Percentiles rank a stretch among this genome's conserved stretches.
These are phyloP conservation scores for Apoderus coryli DNA, from an alignment of 2,888 invertebrate species.

Conservation along the genomic window DNA sequence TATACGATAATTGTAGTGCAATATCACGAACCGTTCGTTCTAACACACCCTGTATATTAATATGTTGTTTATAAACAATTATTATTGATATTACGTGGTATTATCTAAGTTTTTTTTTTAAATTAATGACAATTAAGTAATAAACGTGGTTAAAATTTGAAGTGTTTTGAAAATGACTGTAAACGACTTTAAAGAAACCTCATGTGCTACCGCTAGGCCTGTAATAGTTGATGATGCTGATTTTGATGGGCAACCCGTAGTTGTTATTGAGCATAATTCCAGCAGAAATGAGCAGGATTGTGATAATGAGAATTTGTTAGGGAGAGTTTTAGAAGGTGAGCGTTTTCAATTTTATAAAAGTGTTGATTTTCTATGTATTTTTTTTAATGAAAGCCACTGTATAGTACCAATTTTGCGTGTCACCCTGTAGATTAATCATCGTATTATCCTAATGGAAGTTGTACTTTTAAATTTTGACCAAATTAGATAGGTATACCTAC, in stretches of 20 bases:
- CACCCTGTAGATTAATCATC: too few relatives aligned
- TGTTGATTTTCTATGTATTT: background rate
- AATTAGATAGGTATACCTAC: too few relatives aligned
- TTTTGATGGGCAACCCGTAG: constrained; percentile 25
- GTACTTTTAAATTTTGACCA: too few relatives aligned
- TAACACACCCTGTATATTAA: too few relatives aligned
- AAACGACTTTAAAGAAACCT: constrained; percentile 39
- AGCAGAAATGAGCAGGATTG: constrained; percentile 21
- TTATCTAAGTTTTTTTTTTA: too few relatives aligned
- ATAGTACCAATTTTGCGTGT: too few relatives aligned
- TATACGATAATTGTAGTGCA: too few relatives aligned
- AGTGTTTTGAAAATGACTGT: too few relatives aligned
- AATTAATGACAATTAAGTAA: constrained; percentile 7
- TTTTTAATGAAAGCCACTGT: constrained; percentile 3
- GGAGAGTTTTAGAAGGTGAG: constrained; percentile 43
- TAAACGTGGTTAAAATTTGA: constrained; percentile 7
- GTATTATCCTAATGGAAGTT: too few relatives aligned
- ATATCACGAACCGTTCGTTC: too few relatives aligned
- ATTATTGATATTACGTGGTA: too few relatives aligned
- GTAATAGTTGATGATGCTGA: constrained; percentile 28
- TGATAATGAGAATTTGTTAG: constrained; percentile 40
- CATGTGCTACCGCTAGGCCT: constrained; percentile 32
- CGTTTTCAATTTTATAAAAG: constrained; percentile 4
- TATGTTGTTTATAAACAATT: too few relatives aligned
- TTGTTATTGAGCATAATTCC: constrained; percentile 26